These are phyloP conservation scores for Telmatochromis bifrenatus DNA, from an alignment of 2,113 vertebrate genomes.

Conservation along the genomic window DNA sequence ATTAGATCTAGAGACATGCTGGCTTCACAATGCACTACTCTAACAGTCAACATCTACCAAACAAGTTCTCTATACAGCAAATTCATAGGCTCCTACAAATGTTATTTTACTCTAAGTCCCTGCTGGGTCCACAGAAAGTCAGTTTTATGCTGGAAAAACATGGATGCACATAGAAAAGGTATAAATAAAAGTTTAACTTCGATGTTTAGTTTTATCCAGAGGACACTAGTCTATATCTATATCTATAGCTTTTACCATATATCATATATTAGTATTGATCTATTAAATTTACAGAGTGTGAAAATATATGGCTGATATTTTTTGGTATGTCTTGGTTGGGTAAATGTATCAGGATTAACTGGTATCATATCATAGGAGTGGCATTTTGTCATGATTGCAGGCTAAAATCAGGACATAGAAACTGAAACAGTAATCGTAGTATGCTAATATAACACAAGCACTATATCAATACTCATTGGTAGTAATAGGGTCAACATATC, in stretches of 20 bases:
- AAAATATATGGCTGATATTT: background rate
- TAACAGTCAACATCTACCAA: conserved; percentile 73
- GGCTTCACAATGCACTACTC: conserved; percentile 81
- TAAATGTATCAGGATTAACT: background rate
- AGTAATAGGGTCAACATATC: conserved; percentile 14
- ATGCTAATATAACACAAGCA: background rate
- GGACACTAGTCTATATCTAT: background rate
- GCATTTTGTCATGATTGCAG: background rate
- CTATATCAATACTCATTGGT: background rate
- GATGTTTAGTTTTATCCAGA: background rate
- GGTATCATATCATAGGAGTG: background rate
- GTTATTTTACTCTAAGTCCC: conserved; percentile 71
- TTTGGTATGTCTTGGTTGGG: background rate
- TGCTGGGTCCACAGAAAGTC: conserved; percentile 9
- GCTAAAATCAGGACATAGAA: background rate
- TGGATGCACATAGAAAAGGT: background rate
- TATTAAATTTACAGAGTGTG: background rate
- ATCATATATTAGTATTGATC: background rate
- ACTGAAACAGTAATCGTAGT: conserved; percentile 58
- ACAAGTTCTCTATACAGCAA: conserved; percentile 81
- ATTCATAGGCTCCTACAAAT: conserved; percentile 85
- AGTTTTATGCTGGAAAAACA: conserved; percentile 6
- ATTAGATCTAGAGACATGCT: conserved; percentile 85
- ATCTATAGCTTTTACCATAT: background rate
- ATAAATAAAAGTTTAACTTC: background rate